Percentiles rank a stretch among this genome's conserved stretches.
Conservation (phyloP, 1,140 invertebrate genomes). For the Eumeta japonica region DNA sequence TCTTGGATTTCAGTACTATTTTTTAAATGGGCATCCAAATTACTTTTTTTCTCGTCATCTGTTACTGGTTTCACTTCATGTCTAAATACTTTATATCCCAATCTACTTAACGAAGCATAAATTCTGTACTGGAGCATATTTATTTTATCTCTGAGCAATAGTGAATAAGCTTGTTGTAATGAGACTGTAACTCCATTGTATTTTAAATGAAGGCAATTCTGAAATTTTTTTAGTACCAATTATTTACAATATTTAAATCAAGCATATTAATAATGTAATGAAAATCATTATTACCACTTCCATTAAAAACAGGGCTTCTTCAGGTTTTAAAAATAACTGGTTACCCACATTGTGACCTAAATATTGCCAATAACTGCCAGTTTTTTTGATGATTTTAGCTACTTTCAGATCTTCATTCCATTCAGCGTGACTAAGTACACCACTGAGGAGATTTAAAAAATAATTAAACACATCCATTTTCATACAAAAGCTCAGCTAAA, state of each 20-base stretch:
- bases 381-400: slow-evolving; percentile 60
- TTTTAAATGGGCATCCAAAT: too few species aligned
- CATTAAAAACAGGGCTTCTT: slow-evolving; percentile 64
- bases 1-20: too few species aligned
- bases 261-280: too few species aligned
- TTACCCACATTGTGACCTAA: slow-evolving; percentile 57
- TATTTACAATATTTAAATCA: slow-evolving; percentile 6
- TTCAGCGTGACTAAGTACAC: slow-evolving; percentile 57
- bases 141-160: slow-evolving; percentile 54
- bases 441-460: slow-evolving; percentile 27
- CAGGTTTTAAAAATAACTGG: slow-evolving; percentile 58
- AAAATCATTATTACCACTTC: slow-evolving; percentile 60
- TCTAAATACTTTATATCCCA: slow-evolving; percentile 56
- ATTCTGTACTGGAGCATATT: slow-evolving; percentile 62
- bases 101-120: slow-evolving; percentile 60
- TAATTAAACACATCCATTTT: background rate
- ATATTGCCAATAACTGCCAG: slow-evolving; percentile 60
- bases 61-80: too few species aligned
- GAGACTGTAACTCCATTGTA: slow-evolving; percentile 60
- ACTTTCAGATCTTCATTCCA: slow-evolving; percentile 60
- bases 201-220: slow-evolving; percentile 61
- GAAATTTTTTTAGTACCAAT: slow-evolving; percentile 31
- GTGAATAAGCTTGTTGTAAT: slow-evolving; percentile 62
- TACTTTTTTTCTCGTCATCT: too few species aligned
- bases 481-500: background rate